These are phyloP conservation scores for Hedychridium roseum DNA, from an alignment of 2,888 invertebrate species.

Conservation along the genomic window DNA sequence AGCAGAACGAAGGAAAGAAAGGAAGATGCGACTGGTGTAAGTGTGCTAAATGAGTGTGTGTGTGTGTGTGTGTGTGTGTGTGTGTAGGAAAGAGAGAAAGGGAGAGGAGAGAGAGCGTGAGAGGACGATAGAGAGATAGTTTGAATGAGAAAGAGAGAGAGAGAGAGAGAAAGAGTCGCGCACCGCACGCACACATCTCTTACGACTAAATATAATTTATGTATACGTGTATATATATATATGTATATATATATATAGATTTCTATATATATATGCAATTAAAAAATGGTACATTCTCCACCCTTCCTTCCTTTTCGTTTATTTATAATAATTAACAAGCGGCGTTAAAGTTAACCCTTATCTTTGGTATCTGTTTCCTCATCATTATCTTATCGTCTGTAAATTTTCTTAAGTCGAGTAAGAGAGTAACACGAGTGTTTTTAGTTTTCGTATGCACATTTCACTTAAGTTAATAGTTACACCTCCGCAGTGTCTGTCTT, in stretches of 20 bases:
- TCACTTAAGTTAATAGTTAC: constrained; percentile 1
- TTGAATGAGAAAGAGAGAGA: no score
- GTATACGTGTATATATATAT: no score
- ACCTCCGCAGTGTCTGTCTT: constrained; percentile 22
- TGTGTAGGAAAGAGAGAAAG: not conserved
- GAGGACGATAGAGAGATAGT: constrained; percentile 8
- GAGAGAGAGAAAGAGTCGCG: not conserved
- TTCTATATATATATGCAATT: no score
- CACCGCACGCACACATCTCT: constrained; percentile 9
- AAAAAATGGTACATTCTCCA: constrained; percentile 6
- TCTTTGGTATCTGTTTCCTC: constrained; percentile 18
- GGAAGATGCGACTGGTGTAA: no score
- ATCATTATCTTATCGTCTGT: constrained; percentile 10
- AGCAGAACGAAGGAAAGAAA: not conserved
- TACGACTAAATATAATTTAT: constrained; percentile 18
- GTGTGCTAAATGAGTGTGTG: no score
- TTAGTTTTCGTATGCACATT: constrained; percentile 7
- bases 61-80: no score
- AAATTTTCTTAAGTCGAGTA: constrained; percentile 12
- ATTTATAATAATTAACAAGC: constrained; percentile 24
- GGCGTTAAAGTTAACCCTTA: constrained; percentile 9
- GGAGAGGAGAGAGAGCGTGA: not conserved
- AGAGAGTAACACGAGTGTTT: constrained; percentile 3
- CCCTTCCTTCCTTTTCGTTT: constrained; percentile 8
- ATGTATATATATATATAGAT: no score